Evolutionary conservation across 2,113 vertebrate species (phyloP), one percentile per base, ranked within the genome.

Genomic region (Mesitornis unicolor): DNA sequence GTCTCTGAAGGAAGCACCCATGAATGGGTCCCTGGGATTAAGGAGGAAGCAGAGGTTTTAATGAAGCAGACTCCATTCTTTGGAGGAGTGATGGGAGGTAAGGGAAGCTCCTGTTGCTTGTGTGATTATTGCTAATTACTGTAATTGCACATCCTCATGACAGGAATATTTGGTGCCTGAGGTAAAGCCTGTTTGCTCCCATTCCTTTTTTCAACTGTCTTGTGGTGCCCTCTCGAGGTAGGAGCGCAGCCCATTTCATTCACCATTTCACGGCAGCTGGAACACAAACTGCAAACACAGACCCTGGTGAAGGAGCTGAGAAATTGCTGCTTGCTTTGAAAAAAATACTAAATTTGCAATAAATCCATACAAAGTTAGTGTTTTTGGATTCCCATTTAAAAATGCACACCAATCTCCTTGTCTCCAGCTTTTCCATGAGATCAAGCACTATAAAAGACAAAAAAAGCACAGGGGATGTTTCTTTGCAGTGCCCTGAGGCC

Each of bases 51-150:
- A 1, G 88, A 68, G 83, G 68, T 61, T 89, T 96, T 96, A 94
- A 94, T 83, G 88, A 87, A 91, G 83, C 60, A 69, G 78, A 61
- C 19, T 87, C 61, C 79, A 50, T 94, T 93, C 90, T 94, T 93
- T 1, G 6, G 69, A 91, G 80, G 73, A 84, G 92, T 81, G 93
- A 94, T 74, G 64, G 56, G 92, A 96, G 89, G 91, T 92, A 74
- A 93, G 71, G 86, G 81, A 92, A 94, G 85, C 79, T 73, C 60
- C 65, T 45, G 84, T 93, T 96, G 84, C 90, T 95, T 93, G 85
- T 93, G 96, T 33, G 84, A 92, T 97, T 97, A 91, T 84, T 96
- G 92, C 86, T 96, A 97, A 96, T 96, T 95, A 93, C 87, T 71
- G 42, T 94, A 88, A 94, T 78, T 85, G 80, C 86, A 81, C 71